phyloP scores from a whole-genome alignment of 2,888 invertebrate species.

The Leptinotarsa haldemani region DNA sequence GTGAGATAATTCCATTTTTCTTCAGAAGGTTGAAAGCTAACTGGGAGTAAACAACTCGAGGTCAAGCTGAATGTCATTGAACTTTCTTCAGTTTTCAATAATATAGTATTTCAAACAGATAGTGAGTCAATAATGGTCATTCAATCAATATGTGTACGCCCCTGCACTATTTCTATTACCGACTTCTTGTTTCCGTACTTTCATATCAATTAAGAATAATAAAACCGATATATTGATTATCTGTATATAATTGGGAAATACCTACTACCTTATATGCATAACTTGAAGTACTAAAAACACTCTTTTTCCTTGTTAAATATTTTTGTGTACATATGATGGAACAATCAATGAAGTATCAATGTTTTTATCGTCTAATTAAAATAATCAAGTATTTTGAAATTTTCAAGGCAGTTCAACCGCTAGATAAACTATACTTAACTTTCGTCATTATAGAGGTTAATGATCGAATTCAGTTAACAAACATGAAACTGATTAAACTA shows the following conservation, averaged over 20 bases:
- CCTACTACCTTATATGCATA: background rate
- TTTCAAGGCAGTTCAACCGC: no score
- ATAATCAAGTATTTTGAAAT: no score
- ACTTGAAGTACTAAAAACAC: background rate
- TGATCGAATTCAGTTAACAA: background rate
- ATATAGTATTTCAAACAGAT: no score
- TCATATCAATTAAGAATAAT: slow-evolving; percentile 12
- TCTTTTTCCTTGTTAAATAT: background rate
- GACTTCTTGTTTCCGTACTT: background rate
- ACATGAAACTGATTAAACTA: background rate
- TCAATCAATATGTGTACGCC: background rate
- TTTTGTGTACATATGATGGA: no score
- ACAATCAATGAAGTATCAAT: no score
- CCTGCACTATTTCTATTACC: slow-evolving; percentile 1
- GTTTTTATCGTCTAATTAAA: no score
- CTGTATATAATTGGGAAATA: background rate
- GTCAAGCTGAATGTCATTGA: no score
- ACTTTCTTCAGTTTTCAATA: no score
- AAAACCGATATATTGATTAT: background rate
- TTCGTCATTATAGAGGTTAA: background rate
- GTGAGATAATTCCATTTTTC: no score
- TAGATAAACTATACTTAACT: background rate
- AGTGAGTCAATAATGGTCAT: background rate
- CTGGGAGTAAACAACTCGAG: no score
- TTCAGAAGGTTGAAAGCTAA: no score